Conservation (phyloP, 2,888 invertebrate genomes). For the Plemyria rubiginata region DNA sequence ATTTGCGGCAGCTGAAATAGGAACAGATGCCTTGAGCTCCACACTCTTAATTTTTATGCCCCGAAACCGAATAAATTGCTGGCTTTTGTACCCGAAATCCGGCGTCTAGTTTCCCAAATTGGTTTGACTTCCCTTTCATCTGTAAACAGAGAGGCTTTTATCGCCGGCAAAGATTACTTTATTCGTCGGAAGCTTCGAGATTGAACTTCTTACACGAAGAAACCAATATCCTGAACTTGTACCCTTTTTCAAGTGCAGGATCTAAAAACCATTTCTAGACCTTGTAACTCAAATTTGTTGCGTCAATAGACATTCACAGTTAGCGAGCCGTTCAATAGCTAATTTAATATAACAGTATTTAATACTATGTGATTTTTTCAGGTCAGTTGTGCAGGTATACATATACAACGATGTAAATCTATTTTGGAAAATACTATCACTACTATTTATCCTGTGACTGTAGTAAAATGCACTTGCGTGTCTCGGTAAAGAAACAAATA, state of each 20-base stretch:
- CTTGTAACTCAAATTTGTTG: conserved; percentile 31
- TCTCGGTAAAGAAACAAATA: conserved; percentile 56
- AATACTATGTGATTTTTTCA: neutral
- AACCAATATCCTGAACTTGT: conserved; percentile 65
- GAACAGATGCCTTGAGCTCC: conserved; percentile 25
- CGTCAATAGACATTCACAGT: conserved; percentile 4
- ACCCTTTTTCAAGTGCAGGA: conserved; percentile 43
- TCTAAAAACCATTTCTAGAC: conserved; percentile 39
- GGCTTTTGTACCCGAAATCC: conserved; percentile 48
- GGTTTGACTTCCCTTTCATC: conserved; percentile 57
- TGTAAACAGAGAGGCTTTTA: conserved; percentile 58
- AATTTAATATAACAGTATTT: conserved; percentile 1
- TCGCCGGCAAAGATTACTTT: conserved; percentile 58
- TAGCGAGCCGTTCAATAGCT: conserved; percentile 29
- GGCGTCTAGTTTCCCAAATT: conserved; percentile 52
- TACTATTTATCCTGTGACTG: conserved; percentile 2
- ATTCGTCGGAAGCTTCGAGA: conserved; percentile 58
- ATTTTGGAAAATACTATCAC: neutral
- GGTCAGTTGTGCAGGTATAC: neutral
- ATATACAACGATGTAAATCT: neutral
- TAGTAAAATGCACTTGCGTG: conserved; percentile 59
- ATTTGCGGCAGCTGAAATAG: conserved; percentile 24
- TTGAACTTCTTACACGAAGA: conserved; percentile 59
- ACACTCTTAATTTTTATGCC: conserved; percentile 35
- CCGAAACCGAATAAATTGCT: conserved; percentile 44